Percentiles rank a stretch among this genome's conserved stretches.
Evolutionary conservation across 2,888 invertebrate genomes (phyloP).

Genomic region (Petrophora chlorosata): DNA sequence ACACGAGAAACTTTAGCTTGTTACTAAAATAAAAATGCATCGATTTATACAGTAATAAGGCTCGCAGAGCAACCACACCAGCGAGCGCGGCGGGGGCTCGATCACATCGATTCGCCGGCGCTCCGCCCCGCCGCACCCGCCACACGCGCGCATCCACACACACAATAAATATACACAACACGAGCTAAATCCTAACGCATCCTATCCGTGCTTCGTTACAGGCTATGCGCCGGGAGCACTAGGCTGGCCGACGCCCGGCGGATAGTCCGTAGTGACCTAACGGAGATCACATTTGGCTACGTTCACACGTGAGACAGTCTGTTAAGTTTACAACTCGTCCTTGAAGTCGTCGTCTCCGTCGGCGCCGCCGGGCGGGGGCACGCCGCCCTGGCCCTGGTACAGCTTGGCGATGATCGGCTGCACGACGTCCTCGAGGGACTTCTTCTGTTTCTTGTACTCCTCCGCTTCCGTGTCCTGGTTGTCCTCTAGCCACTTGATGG

Average conservation of each 20-base stretch:
- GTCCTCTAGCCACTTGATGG: conserved; percentile 98
- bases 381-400: conserved; percentile 93
- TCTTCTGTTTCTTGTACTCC: conserved; percentile 97
- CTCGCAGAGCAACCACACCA: conserved; percentile 39
- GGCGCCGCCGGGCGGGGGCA: conserved; percentile 89
- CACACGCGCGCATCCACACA: conserved; percentile 44
- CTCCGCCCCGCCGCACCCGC: conserved; percentile 54
- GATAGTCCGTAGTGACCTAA: conserved; percentile 50
- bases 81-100: conserved; percentile 47
- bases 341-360: conserved; percentile 91
- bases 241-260: conserved; percentile 35
- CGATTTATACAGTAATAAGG: conserved; percentile 60
- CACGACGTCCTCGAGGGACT: conserved; percentile 96
- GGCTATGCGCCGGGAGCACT: conserved; percentile 45
- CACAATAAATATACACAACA: conserved; percentile 79
- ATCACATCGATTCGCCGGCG: conserved; percentile 51
- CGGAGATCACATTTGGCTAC: conserved; percentile 75
- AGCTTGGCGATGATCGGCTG: conserved; percentile 99
- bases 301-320: conserved; percentile 66
- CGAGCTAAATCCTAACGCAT: conserved; percentile 56
- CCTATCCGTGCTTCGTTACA: conserved; percentile 57
- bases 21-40: conserved; percentile 77
- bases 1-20: conserved; percentile 56
- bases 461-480: conserved; percentile 96
- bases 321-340: conserved; percentile 90